Evolutionary conservation across 2,797 vertebrate genomes (phyloP).

Genomic region (Periparus ater): DNA sequence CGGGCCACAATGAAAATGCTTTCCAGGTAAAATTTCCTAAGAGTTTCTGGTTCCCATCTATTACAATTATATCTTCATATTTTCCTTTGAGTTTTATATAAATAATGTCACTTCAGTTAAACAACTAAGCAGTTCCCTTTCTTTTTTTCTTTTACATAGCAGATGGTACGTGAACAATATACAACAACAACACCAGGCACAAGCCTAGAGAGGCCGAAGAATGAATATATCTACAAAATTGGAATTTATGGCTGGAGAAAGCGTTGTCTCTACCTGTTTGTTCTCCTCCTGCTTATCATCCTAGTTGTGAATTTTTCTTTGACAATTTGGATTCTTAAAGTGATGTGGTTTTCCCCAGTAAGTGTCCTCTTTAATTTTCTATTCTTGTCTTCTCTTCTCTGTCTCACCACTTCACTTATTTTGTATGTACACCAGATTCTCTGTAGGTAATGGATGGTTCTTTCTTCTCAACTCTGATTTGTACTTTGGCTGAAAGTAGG

Average conservation of each 20-base stretch:
- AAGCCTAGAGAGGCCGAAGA: slow-evolving; percentile 76
- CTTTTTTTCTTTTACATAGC: slow-evolving; percentile 42
- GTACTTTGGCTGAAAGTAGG: background rate
- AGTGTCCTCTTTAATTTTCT: slow-evolving; percentile 53
- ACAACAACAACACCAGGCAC: slow-evolving; percentile 83
- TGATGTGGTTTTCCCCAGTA: slow-evolving; percentile 98
- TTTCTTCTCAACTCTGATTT: background rate
- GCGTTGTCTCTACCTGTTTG: slow-evolving; percentile 93
- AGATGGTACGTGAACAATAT: slow-evolving; percentile 95
- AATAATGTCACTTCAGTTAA: background rate
- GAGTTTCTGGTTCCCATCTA: background rate
- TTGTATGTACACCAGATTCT: background rate
- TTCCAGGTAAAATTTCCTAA: background rate
- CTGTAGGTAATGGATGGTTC: background rate
- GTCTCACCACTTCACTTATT: background rate
- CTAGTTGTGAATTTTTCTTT: slow-evolving; percentile 92
- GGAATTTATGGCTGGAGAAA: slow-evolving; percentile 98
- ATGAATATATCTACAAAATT: slow-evolving; percentile 85
- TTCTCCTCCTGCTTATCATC: slow-evolving; percentile 89
- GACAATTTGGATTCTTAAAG: slow-evolving; percentile 93
- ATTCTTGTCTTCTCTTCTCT: background rate
- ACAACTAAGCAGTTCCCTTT: background rate
- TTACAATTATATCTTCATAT: background rate
- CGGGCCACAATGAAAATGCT: background rate
- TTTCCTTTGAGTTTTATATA: background rate